Percentiles rank a stretch among this genome's conserved stretches.
Conservation (phyloP, 1,140 invertebrate species). For the Sycophaga agraensis region DNA sequence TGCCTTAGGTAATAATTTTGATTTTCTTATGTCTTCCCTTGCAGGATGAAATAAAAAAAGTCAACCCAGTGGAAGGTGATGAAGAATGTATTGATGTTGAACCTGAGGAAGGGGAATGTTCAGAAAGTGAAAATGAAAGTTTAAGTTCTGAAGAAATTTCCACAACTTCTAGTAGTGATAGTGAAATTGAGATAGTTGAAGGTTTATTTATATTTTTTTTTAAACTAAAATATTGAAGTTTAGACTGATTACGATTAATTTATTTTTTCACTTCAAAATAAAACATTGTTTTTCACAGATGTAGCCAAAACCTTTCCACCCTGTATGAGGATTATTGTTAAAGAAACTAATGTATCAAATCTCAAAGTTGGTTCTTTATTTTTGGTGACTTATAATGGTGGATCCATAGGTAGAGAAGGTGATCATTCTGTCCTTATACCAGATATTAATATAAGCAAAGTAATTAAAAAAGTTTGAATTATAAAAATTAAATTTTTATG, state of each 20-base stretch:
- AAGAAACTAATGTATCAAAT: constrained; percentile 68
- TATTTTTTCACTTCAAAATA: background rate
- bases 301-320: constrained; percentile 75
- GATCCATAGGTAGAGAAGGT: constrained; percentile 80
- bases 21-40: constrained; percentile 44
- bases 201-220: constrained; percentile 39
- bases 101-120: constrained; percentile 70
- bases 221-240: background rate
- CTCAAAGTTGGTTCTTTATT: constrained; percentile 78
- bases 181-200: constrained; percentile 45
- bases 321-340: constrained; percentile 84
- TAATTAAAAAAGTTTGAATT: constrained; percentile 45
- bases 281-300: constrained; percentile 60
- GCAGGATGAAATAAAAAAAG: constrained; percentile 50
- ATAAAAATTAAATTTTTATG: constrained; percentile 5
- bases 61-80: constrained; percentile 36
- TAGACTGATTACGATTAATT: background rate
- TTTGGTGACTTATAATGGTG: constrained; percentile 84
- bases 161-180: constrained; percentile 40
- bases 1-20: constrained; percentile 63
- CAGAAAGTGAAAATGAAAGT: constrained; percentile 56
- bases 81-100: constrained; percentile 38
- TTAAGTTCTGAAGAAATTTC: constrained; percentile 36
- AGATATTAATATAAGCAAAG: constrained; percentile 80
- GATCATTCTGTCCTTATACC: constrained; percentile 71